Conservation (phyloP, 2,888 invertebrate genomes). For the Caenorhabditis drosophilae region DNA sequence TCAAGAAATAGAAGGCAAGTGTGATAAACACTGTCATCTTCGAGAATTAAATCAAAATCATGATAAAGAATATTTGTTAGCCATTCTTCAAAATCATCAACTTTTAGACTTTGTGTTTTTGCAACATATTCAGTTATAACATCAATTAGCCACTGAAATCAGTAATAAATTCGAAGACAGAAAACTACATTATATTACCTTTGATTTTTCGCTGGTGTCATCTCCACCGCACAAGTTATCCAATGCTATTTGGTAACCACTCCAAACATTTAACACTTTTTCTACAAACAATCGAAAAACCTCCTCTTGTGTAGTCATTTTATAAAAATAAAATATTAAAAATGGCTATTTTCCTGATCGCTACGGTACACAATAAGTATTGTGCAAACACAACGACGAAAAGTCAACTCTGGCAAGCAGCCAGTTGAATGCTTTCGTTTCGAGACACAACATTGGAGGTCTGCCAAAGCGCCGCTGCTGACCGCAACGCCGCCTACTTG, state of each 20-base stretch:
- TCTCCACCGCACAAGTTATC: slow-evolving; percentile 52
- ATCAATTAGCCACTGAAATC: slow-evolving; percentile 56
- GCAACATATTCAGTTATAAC: slow-evolving; percentile 47
- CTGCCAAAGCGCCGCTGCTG: slow-evolving; percentile 12
- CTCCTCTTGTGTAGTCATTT: slow-evolving; percentile 9
- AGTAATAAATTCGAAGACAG: slow-evolving; percentile 2
- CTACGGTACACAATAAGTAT: slow-evolving; percentile 13
- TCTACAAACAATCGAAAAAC: slow-evolving; percentile 22
- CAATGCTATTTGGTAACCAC: slow-evolving; percentile 56
- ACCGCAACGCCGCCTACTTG: slow-evolving; percentile 8
- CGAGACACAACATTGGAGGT: slow-evolving; percentile 23
- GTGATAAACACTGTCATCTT: slow-evolving; percentile 54
- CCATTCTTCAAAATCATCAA: slow-evolving; percentile 59
- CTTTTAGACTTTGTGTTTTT: slow-evolving; percentile 45
- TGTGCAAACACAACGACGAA: slow-evolving; percentile 23
- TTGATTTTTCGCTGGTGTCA: slow-evolving; percentile 52
- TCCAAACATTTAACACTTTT: slow-evolving; percentile 43
- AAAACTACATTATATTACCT: slow-evolving; percentile 28
- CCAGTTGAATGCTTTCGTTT: slow-evolving; percentile 6
- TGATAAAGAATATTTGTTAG: slow-evolving; percentile 50
- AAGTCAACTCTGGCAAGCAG: slow-evolving; percentile 1
- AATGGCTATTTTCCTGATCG: not conserved
- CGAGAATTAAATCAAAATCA: slow-evolving; percentile 57
- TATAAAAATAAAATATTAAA: slow-evolving; percentile 5
- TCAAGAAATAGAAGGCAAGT: slow-evolving; percentile 50